A percentile compares a stretch with the other conserved stretches of the same genome.
Conservation (phyloP, 2,113 vertebrate genomes). For the Vulpes ferrilata region DNA sequence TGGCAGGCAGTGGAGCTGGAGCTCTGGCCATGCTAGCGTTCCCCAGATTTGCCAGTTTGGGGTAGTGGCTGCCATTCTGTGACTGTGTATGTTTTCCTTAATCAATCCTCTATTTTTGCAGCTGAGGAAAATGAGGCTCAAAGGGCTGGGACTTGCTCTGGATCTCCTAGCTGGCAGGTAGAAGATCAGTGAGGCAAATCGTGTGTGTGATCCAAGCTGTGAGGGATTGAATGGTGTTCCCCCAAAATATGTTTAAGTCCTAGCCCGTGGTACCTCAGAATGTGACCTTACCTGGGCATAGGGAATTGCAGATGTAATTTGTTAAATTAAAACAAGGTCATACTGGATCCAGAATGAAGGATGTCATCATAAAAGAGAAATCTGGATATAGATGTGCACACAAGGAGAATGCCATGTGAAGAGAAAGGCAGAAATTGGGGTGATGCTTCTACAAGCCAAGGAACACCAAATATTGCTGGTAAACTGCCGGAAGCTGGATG, state of each 20-base stretch:
- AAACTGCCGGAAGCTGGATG: neutral
- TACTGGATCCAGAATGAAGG: neutral
- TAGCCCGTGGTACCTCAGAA: neutral
- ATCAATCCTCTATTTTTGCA: neutral
- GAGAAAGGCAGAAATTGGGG: neutral
- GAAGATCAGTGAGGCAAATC: neutral
- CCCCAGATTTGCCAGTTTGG: neutral
- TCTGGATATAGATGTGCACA: neutral
- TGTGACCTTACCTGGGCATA: neutral
- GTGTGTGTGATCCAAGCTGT: neutral
- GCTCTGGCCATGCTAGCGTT: neutral
- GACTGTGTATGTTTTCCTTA: neutral
- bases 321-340: conserved; percentile 30
- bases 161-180: neutral
- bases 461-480: neutral
- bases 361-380: neutral
- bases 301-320: neutral
- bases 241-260: neutral
- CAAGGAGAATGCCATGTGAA: fast-evolving
- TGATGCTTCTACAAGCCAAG: neutral
- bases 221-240: neutral
- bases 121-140: neutral
- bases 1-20: neutral
- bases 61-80: neutral
- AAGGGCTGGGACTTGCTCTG: neutral